Conservation (phyloP, 1,140 invertebrate genomes). For the Calycopis cecrops region DNA sequence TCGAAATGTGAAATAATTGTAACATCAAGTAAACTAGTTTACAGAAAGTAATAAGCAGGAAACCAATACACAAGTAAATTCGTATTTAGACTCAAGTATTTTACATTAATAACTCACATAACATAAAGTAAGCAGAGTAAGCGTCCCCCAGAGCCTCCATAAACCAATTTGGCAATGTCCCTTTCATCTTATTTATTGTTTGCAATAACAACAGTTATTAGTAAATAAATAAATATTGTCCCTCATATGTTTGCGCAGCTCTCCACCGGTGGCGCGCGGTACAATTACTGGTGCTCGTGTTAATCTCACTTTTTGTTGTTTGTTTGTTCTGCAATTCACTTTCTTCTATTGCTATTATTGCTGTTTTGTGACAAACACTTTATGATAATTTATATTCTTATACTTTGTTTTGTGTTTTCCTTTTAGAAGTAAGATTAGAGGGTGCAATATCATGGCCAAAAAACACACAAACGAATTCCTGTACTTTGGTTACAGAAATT, state of each 20-base stretch:
- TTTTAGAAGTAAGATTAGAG: no score
- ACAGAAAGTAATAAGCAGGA: no score
- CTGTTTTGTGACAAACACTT: constrained; percentile 2
- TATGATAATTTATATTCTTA: constrained; percentile 9
- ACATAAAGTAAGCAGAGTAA: constrained; percentile 13
- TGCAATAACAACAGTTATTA: constrained; percentile 61
- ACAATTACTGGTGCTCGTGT: constrained; percentile 55
- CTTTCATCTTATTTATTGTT: constrained; percentile 68
- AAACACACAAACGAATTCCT: no score
- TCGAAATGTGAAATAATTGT: no score
- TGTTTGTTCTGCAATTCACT: constrained; percentile 40
- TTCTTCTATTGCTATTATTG: constrained; percentile 37
- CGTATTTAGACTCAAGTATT: no score
- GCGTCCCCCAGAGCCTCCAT: constrained; percentile 54
- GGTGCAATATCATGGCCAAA: no score
- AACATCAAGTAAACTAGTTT: no score
- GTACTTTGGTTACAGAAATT: no score
- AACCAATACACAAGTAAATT: no score
- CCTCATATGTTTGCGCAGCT: constrained; percentile 51
- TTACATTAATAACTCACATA: no score
- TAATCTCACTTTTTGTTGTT: constrained; percentile 57
- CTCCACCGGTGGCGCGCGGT: constrained; percentile 45
- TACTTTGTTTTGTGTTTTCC: neutral
- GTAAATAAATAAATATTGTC: constrained; percentile 70
- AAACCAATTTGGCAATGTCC: constrained; percentile 66